A percentile compares a stretch with the other conserved stretches of the same genome.
phyloP scores from a whole-genome alignment of 2,888 invertebrate genomes.

The Eledona agricola region DNA sequence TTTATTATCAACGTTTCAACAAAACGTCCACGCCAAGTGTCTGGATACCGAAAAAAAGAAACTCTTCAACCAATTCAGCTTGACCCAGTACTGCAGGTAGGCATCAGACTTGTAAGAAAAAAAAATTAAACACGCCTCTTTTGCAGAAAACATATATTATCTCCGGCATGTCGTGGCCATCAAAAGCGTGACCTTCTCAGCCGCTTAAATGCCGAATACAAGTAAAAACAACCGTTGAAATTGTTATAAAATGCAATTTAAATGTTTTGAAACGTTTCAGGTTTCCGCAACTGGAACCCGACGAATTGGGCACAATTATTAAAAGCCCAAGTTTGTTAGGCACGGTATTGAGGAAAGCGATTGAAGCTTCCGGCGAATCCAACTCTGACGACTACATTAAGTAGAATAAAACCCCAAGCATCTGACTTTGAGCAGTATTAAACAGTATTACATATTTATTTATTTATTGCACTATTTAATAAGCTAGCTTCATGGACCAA shows the following conservation, averaged over 20 bases:
- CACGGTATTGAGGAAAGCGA: conserved; percentile 8
- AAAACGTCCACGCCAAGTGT: no score
- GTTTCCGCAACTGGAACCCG: conserved; percentile 3
- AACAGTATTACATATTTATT: conserved; percentile 24
- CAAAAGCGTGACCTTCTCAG: conserved; percentile 16
- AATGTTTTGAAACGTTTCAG: conserved; percentile 3
- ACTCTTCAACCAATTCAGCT: no score
- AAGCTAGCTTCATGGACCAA: conserved; percentile 1
- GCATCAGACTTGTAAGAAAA: not conserved
- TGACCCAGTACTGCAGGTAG: not conserved
- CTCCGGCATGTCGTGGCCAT: conserved; percentile 25
- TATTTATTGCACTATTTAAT: conserved; percentile 13
- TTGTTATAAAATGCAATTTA: not conserved
- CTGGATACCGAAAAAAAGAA: no score
- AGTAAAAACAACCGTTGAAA: conserved; percentile 8
- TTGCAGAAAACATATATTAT: conserved; percentile 25
- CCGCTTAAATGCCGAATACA: conserved; percentile 7
- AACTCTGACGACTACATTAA: conserved; percentile 13
- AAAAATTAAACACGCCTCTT: not conserved
- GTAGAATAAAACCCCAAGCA: conserved; percentile 1
- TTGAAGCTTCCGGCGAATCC: conserved; percentile 5
- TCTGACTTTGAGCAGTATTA: no score
- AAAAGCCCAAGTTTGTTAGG: conserved; percentile 9
- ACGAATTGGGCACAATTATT: not conserved
- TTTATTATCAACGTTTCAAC: no score